These are phyloP conservation scores for Melanotaenia parkinsoni DNA, from an alignment of 2,797 vertebrate genomes.

Conservation along the genomic window DNA sequence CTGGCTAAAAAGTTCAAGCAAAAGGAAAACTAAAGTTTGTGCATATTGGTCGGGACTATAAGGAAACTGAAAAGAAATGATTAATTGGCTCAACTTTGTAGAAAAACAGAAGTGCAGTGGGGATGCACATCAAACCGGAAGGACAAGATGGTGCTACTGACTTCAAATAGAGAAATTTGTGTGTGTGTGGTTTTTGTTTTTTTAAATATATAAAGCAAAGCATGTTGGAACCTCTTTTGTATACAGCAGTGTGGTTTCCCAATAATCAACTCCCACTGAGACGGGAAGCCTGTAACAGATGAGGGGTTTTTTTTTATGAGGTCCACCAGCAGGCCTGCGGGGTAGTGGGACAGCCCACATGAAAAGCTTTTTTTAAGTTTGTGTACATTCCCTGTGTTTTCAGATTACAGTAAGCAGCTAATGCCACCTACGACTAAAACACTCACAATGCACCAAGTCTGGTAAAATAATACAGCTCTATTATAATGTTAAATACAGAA, in stretches of 20 bases:
- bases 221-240: not conserved
- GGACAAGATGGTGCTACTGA: no score
- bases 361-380: slow-evolving; percentile 9
- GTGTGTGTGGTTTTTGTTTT: no score
- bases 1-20: no score
- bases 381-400: slow-evolving; percentile 21
- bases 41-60: no score
- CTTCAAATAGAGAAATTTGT: no score
- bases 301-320: slow-evolving; percentile 18
- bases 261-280: slow-evolving; percentile 59
- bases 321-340: slow-evolving; percentile 15
- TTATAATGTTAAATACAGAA: not conserved
- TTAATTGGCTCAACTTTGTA: no score
- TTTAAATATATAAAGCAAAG: not conserved
- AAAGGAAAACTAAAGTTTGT: no score
- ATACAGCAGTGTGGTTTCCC: slow-evolving; percentile 37
- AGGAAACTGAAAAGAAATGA: no score
- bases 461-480: not conserved
- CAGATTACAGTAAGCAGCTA: not conserved
- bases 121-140: no score
- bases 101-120: no score
- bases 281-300: slow-evolving; percentile 37
- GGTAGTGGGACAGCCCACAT: slow-evolving; percentile 20
- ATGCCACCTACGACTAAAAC: not conserved
- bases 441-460: not conserved